Evolutionary conservation across 2,888 invertebrate genomes (phyloP).

Genomic region (Pachliopta kotzebuea): DNA sequence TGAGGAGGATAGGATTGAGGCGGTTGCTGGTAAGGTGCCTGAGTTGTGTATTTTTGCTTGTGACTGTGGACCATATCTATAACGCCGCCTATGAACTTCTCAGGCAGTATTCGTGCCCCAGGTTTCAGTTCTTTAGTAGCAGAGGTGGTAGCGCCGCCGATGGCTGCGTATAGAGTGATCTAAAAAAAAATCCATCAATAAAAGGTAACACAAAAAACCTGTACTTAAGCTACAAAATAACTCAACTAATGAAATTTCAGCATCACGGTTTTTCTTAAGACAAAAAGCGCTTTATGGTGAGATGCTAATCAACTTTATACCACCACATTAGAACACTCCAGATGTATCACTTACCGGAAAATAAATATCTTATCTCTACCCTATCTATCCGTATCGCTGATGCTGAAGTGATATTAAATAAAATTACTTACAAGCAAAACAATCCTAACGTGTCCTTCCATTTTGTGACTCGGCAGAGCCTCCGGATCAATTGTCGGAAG

Average conservation of each 20-base stretch:
- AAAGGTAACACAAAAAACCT: too few species aligned
- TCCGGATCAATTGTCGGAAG: constrained; percentile 44
- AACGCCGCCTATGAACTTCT: constrained; percentile 71
- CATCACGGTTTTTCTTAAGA: too few species aligned
- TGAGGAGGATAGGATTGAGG: constrained; percentile 42
- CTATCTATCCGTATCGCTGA: too few species aligned
- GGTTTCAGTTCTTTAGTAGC: constrained; percentile 43
- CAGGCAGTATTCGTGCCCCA: constrained; percentile 60
- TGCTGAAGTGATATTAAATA: not conserved
- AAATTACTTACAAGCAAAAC: constrained; percentile 52
- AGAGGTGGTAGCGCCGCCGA: constrained; percentile 25
- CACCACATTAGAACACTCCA: too few species aligned
- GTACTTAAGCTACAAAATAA: too few species aligned
- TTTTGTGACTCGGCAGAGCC: constrained; percentile 40
- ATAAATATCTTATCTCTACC: too few species aligned
- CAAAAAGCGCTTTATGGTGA: too few species aligned
- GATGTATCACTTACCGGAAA: too few species aligned
- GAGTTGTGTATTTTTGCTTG: constrained; percentile 57
- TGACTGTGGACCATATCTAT: constrained; percentile 69
- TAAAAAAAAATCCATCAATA: constrained; percentile 24
- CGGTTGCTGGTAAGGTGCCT: constrained; percentile 31
- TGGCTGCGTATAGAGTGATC: constrained; percentile 22
- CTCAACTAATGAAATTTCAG: too few species aligned
- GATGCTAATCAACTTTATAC: too few species aligned
- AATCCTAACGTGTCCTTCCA: constrained; percentile 47